These are phyloP conservation scores for Galeopterus variegatus DNA, from an alignment of 2,113 vertebrate genomes.

Conservation along the genomic window DNA sequence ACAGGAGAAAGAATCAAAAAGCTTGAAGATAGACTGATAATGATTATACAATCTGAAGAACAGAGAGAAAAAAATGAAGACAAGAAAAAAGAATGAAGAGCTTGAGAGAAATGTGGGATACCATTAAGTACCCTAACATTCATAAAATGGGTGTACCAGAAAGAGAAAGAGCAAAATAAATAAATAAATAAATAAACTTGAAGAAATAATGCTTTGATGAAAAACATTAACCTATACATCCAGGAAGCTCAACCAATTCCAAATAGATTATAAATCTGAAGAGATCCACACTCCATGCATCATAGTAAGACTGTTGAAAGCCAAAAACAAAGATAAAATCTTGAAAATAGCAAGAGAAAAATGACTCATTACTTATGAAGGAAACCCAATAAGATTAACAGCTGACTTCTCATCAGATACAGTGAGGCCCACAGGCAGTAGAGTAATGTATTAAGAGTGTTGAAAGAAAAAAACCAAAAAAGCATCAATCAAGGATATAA, in stretches of 20 bases:
- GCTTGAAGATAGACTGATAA: neutral
- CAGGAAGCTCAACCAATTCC: neutral
- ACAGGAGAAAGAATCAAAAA: conserved; percentile 10
- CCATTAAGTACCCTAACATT: neutral
- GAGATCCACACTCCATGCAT: neutral
- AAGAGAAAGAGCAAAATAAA: neutral
- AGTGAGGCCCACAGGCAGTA: neutral
- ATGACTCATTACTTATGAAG: neutral
- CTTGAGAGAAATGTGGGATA: neutral
- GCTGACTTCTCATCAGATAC: neutral
- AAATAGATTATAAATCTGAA: neutral
- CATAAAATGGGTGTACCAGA: neutral
- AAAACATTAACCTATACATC: neutral
- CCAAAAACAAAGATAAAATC: neutral
- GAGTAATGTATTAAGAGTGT: neutral
- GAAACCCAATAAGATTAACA: neutral
- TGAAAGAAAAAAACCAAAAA: neutral
- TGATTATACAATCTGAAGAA: neutral
- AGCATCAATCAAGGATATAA: neutral
- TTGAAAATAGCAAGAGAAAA: neutral
- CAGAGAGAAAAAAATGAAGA: neutral
- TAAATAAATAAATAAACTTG: neutral
- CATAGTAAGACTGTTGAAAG: neutral
- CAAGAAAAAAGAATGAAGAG: neutral
- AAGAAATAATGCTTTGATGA: neutral